Evolutionary conservation across 2,888 invertebrate species (phyloP), one percentile per base, ranked within the genome.

Genomic region (Ormia ochracea): DNA sequence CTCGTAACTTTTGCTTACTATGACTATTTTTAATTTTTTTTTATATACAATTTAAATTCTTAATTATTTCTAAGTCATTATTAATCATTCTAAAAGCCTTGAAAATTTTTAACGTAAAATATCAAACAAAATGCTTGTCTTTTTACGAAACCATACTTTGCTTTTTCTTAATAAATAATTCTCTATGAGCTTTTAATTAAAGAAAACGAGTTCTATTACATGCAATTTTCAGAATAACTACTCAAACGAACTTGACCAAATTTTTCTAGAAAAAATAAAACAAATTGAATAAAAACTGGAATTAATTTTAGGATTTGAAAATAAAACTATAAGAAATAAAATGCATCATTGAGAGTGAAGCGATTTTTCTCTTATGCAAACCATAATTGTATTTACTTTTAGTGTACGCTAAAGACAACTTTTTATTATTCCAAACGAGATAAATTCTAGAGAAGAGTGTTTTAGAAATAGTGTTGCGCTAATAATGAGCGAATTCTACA

Each of bases 191-290:
- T 45, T 12, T 14, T 52, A 61, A 6, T 17, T 28, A 23, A 23
- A 10, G 31, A 61, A 72, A 68, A 61, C 68, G 21, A 17, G 54
- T 68, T 68, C 43, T 43, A 43, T 31, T 2, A 43, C 52, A 31
- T 17, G 48, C 23, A 36, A 4, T 28, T 17, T 59, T 68, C 45
- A 50, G 50, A 59, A 70, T 50, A 41, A 61, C 59, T 38, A 77
- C 65, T 65, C 26, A 59, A 77, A 77, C 77, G 70, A 77, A 77
- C 77, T 77, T 77, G 77, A 72, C 77, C 77, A 77, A 77, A 50
- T 76, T 69, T 33, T 68, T 45, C 4, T n/a, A 10, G 7, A 7
- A 52, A 41, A 63, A 73, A 9, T 48, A 17, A 17, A 23, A 69
- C 26, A 65, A 56, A n/a, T n/a, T n/a, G n/a, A n/a, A n/a, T n/a